phyloP scores from a whole-genome alignment of 1,140 invertebrate genomes.

The Phthorimaea operculella region DNA sequence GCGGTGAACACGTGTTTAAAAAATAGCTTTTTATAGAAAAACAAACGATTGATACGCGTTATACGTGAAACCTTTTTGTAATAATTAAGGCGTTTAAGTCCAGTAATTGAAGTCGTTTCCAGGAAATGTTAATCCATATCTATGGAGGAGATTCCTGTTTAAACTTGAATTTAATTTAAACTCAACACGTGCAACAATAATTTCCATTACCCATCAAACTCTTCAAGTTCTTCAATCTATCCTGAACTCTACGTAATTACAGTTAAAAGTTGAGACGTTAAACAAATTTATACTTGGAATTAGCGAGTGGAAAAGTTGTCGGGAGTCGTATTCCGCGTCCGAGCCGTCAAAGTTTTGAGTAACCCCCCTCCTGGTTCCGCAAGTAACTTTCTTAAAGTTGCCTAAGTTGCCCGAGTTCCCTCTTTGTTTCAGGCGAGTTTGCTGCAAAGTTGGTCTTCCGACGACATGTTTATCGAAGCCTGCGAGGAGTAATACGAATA shows the following conservation, averaged over 20 bases:
- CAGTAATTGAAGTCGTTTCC: no score
- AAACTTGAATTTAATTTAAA: no score
- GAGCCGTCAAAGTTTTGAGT: slow-evolving; percentile 59
- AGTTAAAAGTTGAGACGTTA: slow-evolving; percentile 65
- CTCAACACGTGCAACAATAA: slow-evolving; percentile 7
- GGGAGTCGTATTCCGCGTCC: slow-evolving; percentile 45
- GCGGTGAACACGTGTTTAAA: no score
- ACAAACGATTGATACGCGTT: no score
- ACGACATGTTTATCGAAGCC: slow-evolving; percentile 51
- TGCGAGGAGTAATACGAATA: background rate
- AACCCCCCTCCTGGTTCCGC: slow-evolving; percentile 38
- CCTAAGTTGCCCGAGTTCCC: slow-evolving; percentile 23
- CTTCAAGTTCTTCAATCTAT: slow-evolving; percentile 54
- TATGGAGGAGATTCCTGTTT: no score
- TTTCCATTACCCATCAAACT: slow-evolving; percentile 34
- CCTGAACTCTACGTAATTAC: slow-evolving; percentile 60
- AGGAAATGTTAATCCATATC: no score
- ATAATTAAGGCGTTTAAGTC: no score
- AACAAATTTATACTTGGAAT: slow-evolving; percentile 66
- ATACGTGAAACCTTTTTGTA: no score
- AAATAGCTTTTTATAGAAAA: no score
- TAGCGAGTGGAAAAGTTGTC: slow-evolving; percentile 48
- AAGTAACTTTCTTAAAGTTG: slow-evolving; percentile 50
- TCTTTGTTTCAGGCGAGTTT: slow-evolving; percentile 58
- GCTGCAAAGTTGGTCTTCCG: slow-evolving; percentile 40